Evolutionary conservation across 2,888 invertebrate species (phyloP), one percentile per base, ranked within the genome.

Genomic region (Slavum lentiscoides): DNA sequence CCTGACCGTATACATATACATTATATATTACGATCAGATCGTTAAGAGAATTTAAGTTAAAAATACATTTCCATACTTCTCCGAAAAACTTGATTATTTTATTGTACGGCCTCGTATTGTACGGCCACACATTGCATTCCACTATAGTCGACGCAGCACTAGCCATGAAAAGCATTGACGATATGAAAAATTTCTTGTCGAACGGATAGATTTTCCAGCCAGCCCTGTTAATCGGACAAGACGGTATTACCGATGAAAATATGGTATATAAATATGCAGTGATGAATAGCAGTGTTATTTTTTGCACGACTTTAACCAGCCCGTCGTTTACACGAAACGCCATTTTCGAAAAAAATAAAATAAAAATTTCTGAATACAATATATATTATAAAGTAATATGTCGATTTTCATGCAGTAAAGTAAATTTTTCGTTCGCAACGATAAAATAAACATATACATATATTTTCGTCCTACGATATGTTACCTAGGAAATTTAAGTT

Each of bases 81-180:
- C 37, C 64, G 0, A 66, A 9, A 39, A 55, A 66, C 55, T 39
- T 37, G 21, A 74, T 17, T 13, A 74, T 3, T 66, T 53, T 39
- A n/a, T 66, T 74, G 5, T 19, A 3, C 1, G 74, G 74, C 58
- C 39, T 74, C 30, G 55, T 58, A 30, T 58, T 66, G 13, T 37
- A 55, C 9, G 74, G 66, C 74, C 74, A 74, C 17, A 74, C 19
- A n/a, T 74, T 19, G 39, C 39, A 66, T 58, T 74, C 74, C 17
- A 66, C 66, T 21, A 74, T 74, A 21, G 19, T 39, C 17, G 66
- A 55, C 0, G 58, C 17, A 17, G 55, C 21, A 19, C 58, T 66
- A 19, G 21, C 55, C 39, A 74, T 21, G 4, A 74, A 66, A 17
- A 74, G 37, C 8, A 74, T 5, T 1, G 74, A 74, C 17, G 74